Evolutionary conservation across 2,113 vertebrate genomes (phyloP), one percentile per base, ranked within the genome.

Genomic region (Psophia crepitans): DNA sequence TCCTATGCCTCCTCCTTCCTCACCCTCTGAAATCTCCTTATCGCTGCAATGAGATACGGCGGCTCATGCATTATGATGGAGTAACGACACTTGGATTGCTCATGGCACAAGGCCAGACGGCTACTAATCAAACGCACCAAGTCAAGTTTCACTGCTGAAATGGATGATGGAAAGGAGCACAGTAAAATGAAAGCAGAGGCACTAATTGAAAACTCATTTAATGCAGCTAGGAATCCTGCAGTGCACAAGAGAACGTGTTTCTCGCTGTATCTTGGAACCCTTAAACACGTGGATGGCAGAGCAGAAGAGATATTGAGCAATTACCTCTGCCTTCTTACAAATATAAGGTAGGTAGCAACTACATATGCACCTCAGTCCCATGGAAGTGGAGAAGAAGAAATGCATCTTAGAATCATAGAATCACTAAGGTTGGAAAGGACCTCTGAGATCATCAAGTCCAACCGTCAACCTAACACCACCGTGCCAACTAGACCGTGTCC

Each of bases 71-170:
- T 32, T 39, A 64, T 0, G 1, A 90, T 84, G 1, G 0, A 84
- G 86, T 64, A 94, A 92, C 26, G 79, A 85, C 51, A 73, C 79
- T 84, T 80, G 51, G 85, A 90, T 68, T 87, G 96, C 41, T 69
- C 2, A 1, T 86, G 96, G 92, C 88, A 93, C 56, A 48, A 87
- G 35, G 92, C 88, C 93, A 96, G 93, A n/a, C 58, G 93, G 37
- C 76, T 90, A 81, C 90, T 80, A 56, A 96, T 57, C 26, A 65
- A 66, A 10, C 49, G 92, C 57, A 78, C 49, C 66, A 83, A 71
- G 44, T 68, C 85, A 76, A 46, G 54, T 75, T 84, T 58, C 86
- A 49, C 71, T 4, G 5, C 69, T 74, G 82, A 78, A 71, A 80
- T 33, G 76, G 60, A 71, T 46, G 71, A 88, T 49, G 75, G 94